A percentile compares a stretch with the other conserved stretches of the same genome.
These are phyloP conservation scores for Abramis brama DNA, from an alignment of 2,113 vertebrate species.

Conservation along the genomic window DNA sequence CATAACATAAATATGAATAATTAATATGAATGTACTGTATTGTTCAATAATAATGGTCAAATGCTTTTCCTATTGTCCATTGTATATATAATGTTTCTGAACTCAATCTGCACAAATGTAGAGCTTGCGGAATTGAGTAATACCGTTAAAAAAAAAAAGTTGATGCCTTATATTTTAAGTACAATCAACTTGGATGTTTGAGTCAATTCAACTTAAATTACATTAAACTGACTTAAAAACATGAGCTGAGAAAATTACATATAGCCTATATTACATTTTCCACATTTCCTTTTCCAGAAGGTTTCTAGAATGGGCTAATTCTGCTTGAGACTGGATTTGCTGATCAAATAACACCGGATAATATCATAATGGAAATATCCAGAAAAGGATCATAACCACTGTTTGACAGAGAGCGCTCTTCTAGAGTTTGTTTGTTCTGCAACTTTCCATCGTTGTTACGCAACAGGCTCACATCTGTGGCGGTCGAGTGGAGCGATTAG, in stretches of 20 bases:
- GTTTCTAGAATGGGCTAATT: constrained; percentile 1
- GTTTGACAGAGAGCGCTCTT: constrained; percentile 34
- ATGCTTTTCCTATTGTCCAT: background rate
- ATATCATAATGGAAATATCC: constrained; percentile 18
- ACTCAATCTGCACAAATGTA: background rate
- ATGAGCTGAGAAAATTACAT: background rate
- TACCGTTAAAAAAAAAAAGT: too few relatives aligned
- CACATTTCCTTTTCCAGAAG: background rate
- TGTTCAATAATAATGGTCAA: background rate
- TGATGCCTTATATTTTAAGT: too few relatives aligned
- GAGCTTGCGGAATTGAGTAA: background rate
- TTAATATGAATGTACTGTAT: background rate
- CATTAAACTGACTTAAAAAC: too few relatives aligned
- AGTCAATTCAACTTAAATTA: too few relatives aligned
- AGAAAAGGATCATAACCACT: background rate
- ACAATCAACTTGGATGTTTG: too few relatives aligned
- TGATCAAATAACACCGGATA: background rate
- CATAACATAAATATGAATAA: background rate
- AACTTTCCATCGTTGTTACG: constrained; percentile 18
- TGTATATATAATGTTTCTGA: background rate
- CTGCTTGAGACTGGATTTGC: background rate
- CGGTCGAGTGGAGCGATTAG: background rate
- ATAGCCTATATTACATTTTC: background rate
- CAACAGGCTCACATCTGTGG: constrained; percentile 39
- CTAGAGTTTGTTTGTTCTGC: constrained; percentile 10